Evolutionary conservation across 2,797 vertebrate genomes (phyloP), one percentile per base, ranked within the genome.

Genomic region (Natrix natrix): DNA sequence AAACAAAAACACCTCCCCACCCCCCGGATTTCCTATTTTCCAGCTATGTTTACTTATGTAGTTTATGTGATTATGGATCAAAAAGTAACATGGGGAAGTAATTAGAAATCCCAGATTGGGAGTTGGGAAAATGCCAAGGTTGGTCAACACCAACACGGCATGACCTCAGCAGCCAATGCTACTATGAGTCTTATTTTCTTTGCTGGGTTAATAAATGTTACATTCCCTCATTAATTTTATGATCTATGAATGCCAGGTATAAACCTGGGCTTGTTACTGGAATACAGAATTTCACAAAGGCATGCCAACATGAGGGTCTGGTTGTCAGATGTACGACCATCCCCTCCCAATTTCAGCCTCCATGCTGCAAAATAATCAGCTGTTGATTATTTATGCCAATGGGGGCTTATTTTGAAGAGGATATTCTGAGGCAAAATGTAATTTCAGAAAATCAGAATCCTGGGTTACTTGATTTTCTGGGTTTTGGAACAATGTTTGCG

Each of bases 191-290:
- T 94, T 94, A 94, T 97, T 97, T 97, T 94, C 96, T 95, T 59
- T 94, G 74, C 55, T 63, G 95, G 93, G 96, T 96, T 96, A 97
- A 97, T 96, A 97, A 97, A 96, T 94, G 94, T 95, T 95, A 97
- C 96, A 93, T 94, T 93, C 94, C 89, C 95, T 97, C 95, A 92
- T 97, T 96, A 97, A 91, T 89, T 93, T 93, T 92, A 87, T 92
- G 94, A 97, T 95, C 91, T 92, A 96, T 88, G 95, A 91, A 92
- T 92, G 92, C 92, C 95, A 97, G 96, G 96, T 96, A 95, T 91
- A 92, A 94, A 93, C 52, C 94, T 93, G 95, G 95, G 96, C 94
- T 93, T 86, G 59, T 90, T 93, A 37, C 69, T 48, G 17, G 3
- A 16, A 54, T 5, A 32, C 22, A 66, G 26, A 52, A 8, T 20